A percentile compares a stretch with the other conserved stretches of the same genome.
Evolutionary conservation across 2,113 vertebrate species (phyloP).

Genomic region (Micromys minutus): DNA sequence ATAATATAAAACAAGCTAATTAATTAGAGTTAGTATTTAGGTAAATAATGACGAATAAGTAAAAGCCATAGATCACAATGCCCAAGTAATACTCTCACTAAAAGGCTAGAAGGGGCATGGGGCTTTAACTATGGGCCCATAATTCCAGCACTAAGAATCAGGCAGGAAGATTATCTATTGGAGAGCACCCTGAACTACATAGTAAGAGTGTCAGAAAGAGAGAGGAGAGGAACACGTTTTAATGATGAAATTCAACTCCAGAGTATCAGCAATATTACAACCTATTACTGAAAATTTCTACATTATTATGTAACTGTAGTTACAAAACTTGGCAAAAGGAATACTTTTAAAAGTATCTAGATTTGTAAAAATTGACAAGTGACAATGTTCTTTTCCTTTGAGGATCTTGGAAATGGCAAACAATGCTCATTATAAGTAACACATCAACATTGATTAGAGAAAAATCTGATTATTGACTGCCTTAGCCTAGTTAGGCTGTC

Average conservation of each 20-base stretch:
- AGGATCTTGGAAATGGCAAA: slow-evolving; percentile 1
- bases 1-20: slow-evolving; percentile 1
- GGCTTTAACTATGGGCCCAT: background rate
- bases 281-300: slow-evolving; percentile 28
- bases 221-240: background rate
- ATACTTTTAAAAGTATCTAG: background rate
- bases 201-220: background rate
- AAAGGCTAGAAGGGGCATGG: background rate
- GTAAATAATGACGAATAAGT: background rate
- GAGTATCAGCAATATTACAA: slow-evolving; percentile 12
- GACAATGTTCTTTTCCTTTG: background rate
- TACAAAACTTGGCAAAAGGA: background rate
- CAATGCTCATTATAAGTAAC: background rate
- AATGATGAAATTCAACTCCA: slow-evolving; percentile 20
- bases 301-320: background rate
- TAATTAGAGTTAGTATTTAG: slow-evolving; percentile 12
- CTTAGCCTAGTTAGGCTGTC: background rate
- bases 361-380: slow-evolving; percentile 5
- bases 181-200: background rate
- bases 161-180: background rate
- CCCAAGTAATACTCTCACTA: slow-evolving; percentile 16
- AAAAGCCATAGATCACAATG: slow-evolving; percentile 28
- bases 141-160: background rate
- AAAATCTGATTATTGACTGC: background rate
- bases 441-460: background rate